Evolutionary conservation across 2,888 invertebrate species (phyloP), one percentile per base, ranked within the genome.

Genomic region (Dendrolimus houi): DNA sequence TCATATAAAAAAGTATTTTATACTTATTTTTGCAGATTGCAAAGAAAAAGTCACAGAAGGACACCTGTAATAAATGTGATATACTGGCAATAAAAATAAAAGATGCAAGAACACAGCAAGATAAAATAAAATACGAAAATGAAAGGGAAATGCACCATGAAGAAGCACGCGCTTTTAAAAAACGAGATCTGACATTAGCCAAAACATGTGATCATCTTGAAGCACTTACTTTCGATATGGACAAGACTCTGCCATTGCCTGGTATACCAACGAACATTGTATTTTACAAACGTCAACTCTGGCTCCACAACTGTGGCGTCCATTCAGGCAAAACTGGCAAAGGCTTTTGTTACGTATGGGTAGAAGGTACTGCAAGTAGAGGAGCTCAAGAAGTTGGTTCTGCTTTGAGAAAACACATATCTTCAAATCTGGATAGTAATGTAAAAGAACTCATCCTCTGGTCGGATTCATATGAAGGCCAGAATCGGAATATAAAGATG

Each of bases 401-500:
- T 12, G 57, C 59, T 13, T 47, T 57, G 0, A 52, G 55, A 1
- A 59, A 62, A 40, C 13, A 55, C 55, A 53, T 62, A n/a, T 53
- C 9, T 40, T 29, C n/a, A 41, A 56, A 12, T 7, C 42, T 54
- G 9, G 40, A 7, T 17, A 12, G 1, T 40, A 42, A 9, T 9
- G 61, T 58, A 6, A n/a, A 54, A 52, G 1, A 52, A 14, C 13
- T 60, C 7, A 54, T 56, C 41, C 53, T 60, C 9, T 61, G 59
- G 58, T 59, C 55, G 42, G 64, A 67, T 54, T 63, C 59, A 8
- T 68, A 65, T 54, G 67, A 67, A 8, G 66, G 67, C 1, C 66
- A 69, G 60, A 63, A 63, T 53, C 56, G 65, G 1, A 66, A 64
- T 52, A 68, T 68, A 10, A 70, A 68, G 59, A 10, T 70, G 14